A percentile compares a stretch with the other conserved stretches of the same genome.
Conservation (phyloP, 2,797 vertebrate species). For the Cynopterus sphinx region DNA sequence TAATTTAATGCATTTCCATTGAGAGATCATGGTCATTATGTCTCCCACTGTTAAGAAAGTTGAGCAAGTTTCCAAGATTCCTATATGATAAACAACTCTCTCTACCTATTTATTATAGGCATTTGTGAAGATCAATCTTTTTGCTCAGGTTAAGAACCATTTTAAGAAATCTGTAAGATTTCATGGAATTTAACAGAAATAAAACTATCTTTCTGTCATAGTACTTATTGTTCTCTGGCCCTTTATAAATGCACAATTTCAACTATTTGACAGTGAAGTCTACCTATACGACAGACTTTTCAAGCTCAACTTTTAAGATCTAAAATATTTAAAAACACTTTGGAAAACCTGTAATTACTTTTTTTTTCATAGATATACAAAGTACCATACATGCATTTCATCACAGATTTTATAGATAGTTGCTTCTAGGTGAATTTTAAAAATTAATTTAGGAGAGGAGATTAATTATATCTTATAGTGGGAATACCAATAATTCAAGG, state of each 20-base stretch:
- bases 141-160: slow-evolving; percentile 11
- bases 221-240: not conserved
- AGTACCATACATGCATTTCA: slow-evolving; percentile 58
- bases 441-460: slow-evolving; percentile 68
- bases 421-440: slow-evolving; percentile 68
- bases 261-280: slow-evolving; percentile 44
- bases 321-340: slow-evolving; percentile 71
- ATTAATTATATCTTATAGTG: slow-evolving; percentile 68
- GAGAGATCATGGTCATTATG: slow-evolving; percentile 24
- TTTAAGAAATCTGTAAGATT: slow-evolving; percentile 12
- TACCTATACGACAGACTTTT: slow-evolving; percentile 61
- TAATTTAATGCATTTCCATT: slow-evolving; percentile 45
- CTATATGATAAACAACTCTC: not conserved
- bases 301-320: slow-evolving; percentile 58
- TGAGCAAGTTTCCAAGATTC: slow-evolving; percentile 52
- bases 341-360: slow-evolving; percentile 59
- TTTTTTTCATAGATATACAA: slow-evolving; percentile 49
- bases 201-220: not conserved
- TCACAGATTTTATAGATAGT: slow-evolving; percentile 65
- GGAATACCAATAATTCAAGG: slow-evolving; percentile 63
- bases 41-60: not conserved
- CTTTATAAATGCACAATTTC: slow-evolving; percentile 59
- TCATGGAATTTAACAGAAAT: slow-evolving; percentile 20
- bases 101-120: not conserved
- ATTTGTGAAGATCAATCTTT: slow-evolving; percentile 41